phyloP scores from a whole-genome alignment of 2,888 invertebrate genomes.

The Linnaemya vulpina region DNA sequence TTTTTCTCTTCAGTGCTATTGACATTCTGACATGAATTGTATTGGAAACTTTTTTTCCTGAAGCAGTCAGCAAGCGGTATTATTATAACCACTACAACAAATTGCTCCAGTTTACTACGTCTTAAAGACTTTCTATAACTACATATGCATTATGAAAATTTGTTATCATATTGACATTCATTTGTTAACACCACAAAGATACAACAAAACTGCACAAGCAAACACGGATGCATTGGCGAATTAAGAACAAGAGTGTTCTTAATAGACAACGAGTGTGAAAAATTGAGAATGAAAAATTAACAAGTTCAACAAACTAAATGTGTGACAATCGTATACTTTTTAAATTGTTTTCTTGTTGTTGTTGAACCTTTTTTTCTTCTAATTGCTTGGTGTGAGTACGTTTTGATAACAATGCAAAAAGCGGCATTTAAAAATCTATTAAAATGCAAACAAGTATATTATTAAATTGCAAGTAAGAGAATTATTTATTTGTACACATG shows the following conservation, averaged over 20 bases:
- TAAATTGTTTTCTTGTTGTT: background rate
- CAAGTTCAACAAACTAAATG: conserved; percentile 64
- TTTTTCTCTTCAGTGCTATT: conserved; percentile 34
- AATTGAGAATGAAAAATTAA: background rate
- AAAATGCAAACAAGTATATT: conserved; percentile 38
- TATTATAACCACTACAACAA: background rate
- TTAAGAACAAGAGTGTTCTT: conserved; percentile 3
- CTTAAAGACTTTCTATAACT: background rate
- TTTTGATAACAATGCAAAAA: conserved; percentile 48
- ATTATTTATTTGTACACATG: conserved; percentile 27
- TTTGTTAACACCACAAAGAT: background rate
- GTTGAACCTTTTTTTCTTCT: conserved; percentile 5
- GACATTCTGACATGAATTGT: conserved; percentile 46
- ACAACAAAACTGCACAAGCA: background rate
- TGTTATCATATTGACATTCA: conserved; percentile 40
- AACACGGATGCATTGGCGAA: background rate
- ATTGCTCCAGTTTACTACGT: conserved; percentile 4
- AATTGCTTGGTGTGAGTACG: conserved; percentile 49
- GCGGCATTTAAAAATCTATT: conserved; percentile 41
- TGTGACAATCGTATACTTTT: conserved; percentile 62
- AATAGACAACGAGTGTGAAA: background rate
- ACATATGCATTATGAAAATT: background rate
- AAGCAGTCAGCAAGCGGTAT: background rate
- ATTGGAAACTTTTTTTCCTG: conserved; percentile 25
- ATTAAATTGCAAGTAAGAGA: conserved; percentile 18